phyloP scores from a whole-genome alignment of 2,888 invertebrate species.

The Fragum fragum region DNA sequence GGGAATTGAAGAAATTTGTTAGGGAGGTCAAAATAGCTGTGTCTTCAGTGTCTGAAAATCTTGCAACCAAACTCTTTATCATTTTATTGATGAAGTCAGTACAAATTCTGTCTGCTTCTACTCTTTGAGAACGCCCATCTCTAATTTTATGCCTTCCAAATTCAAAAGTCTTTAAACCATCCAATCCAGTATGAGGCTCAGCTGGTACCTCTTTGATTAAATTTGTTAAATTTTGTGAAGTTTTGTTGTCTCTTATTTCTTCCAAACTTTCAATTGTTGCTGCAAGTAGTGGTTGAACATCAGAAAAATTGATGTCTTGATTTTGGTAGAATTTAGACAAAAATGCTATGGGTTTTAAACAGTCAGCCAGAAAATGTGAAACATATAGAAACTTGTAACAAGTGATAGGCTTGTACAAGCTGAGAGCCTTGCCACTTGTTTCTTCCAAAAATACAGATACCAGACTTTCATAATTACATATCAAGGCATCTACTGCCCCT shows the following conservation, averaged over 20 bases:
- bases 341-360: background rate
- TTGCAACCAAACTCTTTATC: background rate
- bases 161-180: background rate
- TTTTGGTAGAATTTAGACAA: background rate
- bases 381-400: background rate
- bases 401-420: constrained; percentile 3
- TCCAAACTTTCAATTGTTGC: background rate
- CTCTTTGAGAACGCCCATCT: background rate
- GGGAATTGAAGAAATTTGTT: background rate
- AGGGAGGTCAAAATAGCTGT: background rate
- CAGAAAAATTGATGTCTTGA: background rate
- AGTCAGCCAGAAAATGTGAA: background rate
- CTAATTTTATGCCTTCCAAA: background rate
- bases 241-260: background rate
- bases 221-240: background rate
- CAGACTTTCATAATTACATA: too few relatives aligned
- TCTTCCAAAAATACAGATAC: background rate
- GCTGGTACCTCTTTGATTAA: background rate
- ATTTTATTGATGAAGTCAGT: background rate
- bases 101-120: background rate
- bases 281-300: background rate
- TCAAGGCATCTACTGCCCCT: too few relatives aligned
- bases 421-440: background rate
- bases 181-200: background rate
- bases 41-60: background rate